These are phyloP conservation scores for Echinarachnius parma DNA, from an alignment of 53 echinoderm and acorn worm species.

Conservation along the genomic window DNA sequence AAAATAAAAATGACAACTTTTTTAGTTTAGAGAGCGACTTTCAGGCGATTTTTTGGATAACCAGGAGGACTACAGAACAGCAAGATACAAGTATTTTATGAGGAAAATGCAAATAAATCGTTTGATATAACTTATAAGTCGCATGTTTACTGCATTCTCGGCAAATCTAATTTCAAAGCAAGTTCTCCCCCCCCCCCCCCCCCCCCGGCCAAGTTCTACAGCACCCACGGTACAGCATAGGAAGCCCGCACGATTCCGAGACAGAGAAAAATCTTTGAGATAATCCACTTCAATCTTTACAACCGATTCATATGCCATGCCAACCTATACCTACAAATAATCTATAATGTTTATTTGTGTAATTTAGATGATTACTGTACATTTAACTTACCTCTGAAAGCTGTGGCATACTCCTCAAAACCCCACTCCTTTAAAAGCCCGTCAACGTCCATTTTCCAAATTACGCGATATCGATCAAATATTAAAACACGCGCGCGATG, in stretches of 20 bases:
- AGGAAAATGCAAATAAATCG: no score
- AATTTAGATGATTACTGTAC: conserved; percentile 13
- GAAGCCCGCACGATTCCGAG: conserved; percentile 20
- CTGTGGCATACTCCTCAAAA: conserved; percentile 23
- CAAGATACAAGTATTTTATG: no score
- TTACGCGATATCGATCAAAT: conserved; percentile 17
- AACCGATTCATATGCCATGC: conserved; percentile 14
- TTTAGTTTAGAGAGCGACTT: no score
- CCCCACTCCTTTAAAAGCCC: conserved; percentile 17
- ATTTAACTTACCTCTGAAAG: conserved; percentile 16
- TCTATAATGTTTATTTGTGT: conserved; percentile 21
- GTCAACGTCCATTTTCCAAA: conserved; percentile 34
- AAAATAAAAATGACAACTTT: no score
- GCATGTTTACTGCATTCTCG: conserved; percentile 14
- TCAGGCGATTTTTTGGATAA: no score
- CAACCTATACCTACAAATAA: conserved; percentile 17
- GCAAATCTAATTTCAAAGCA: conserved; percentile 11
- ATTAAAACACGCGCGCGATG: neutral
- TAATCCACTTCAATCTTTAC: conserved; percentile 24
- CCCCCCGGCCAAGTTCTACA: conserved; percentile 14
- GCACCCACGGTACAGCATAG: conserved; percentile 6
- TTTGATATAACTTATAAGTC: conserved; percentile 14
- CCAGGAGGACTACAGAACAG: no score
- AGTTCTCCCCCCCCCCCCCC: conserved; percentile 14
- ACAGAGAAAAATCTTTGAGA: conserved; percentile 17